These are phyloP conservation scores for Micronisus gabar DNA, from an alignment of 2,113 vertebrate genomes.

Conservation along the genomic window DNA sequence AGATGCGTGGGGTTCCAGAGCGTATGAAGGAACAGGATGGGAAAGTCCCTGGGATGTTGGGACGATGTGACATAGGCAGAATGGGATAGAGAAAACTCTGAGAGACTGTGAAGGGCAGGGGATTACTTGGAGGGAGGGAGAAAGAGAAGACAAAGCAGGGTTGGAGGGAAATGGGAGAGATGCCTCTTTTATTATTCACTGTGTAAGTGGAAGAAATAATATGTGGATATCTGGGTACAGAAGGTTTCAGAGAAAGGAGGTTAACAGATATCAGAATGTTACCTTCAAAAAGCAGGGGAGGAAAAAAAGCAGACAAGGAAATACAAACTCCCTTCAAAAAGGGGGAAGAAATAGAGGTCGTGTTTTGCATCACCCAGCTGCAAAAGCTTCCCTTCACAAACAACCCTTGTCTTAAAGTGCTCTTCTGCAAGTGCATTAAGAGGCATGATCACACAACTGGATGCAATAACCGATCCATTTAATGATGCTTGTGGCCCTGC, in stretches of 20 bases:
- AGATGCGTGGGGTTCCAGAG: background rate
- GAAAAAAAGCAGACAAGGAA: background rate
- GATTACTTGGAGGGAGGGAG: background rate
- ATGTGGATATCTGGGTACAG: background rate
- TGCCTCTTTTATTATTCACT: background rate
- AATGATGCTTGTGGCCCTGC: background rate
- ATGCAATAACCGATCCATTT: background rate
- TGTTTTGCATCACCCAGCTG: background rate
- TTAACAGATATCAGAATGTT: background rate
- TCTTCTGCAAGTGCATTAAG: background rate
- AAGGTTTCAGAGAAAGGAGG: background rate
- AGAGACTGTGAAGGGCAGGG: background rate
- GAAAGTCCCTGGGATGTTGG: background rate
- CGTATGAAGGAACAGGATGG: background rate
- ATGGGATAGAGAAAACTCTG: background rate
- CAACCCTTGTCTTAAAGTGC: background rate
- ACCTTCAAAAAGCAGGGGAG: background rate
- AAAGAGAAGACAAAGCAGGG: background rate
- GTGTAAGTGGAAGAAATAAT: background rate
- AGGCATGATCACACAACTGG: background rate
- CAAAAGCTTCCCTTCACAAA: background rate
- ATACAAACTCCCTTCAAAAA: background rate
- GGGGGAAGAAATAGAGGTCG: background rate
- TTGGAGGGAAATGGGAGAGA: background rate
- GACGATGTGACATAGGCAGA: background rate